Percentiles rank a stretch among this genome's conserved stretches.
Conservation (phyloP, 2,888 invertebrate species). For the Boloria euphrosyne region DNA sequence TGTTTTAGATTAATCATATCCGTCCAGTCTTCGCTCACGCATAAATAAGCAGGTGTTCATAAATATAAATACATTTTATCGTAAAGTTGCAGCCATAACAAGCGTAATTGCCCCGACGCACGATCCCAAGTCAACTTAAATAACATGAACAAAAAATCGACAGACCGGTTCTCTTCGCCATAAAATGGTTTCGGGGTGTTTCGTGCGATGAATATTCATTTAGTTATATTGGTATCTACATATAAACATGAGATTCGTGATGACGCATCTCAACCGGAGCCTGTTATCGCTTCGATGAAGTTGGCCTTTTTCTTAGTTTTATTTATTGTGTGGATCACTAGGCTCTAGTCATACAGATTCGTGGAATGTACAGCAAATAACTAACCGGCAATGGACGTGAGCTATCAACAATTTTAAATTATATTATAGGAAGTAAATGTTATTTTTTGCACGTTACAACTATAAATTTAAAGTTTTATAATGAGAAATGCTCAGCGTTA, state of each 20-base stretch:
- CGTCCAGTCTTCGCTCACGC: conserved; percentile 58
- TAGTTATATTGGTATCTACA: conserved; percentile 57
- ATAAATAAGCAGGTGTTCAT: conserved; percentile 62
- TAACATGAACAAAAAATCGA: conserved; percentile 66
- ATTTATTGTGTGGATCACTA: conserved; percentile 58
- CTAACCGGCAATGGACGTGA: conserved; percentile 16
- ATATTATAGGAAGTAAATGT: background rate
- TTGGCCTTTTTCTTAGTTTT: conserved; percentile 51
- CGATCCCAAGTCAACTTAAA: conserved; percentile 58
- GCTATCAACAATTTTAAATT: conserved; percentile 24
- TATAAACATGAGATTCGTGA: conserved; percentile 53
- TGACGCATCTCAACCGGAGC: conserved; percentile 61
- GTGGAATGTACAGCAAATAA: conserved; percentile 32
- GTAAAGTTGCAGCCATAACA: conserved; percentile 61
- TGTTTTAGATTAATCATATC: conserved; percentile 65
- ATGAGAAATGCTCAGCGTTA: no score
- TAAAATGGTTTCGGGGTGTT: conserved; percentile 66
- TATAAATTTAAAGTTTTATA: background rate
- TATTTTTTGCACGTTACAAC: no score
- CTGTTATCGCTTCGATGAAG: conserved; percentile 55
- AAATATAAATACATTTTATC: conserved; percentile 61
- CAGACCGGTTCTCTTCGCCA: conserved; percentile 62
- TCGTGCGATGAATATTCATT: conserved; percentile 71
- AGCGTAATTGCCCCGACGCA: conserved; percentile 62
- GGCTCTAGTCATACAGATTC: conserved; percentile 46